Conservation (phyloP, 1,140 invertebrate species). For the Leguminivora glycinivorella region DNA sequence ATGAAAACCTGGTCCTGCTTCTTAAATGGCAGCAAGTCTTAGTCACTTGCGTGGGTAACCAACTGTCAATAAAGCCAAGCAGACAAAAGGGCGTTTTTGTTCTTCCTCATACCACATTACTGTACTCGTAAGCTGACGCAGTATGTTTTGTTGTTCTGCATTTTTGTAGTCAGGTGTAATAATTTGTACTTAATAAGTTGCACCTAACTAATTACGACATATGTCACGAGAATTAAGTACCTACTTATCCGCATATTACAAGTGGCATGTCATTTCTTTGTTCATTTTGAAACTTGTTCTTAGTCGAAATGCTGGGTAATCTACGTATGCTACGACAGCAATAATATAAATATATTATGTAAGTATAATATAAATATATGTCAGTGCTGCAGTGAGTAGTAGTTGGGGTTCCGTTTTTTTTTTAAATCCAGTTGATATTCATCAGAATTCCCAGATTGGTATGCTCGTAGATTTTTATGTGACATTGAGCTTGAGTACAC, state of each 20-base stretch:
- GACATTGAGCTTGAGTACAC: too few species aligned
- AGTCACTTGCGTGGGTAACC: slow-evolving; percentile 8
- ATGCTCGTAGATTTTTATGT: too few species aligned
- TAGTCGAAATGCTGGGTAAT: background rate
- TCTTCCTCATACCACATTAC: background rate
- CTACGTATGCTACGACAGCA: too few species aligned
- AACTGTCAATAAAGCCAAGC: background rate
- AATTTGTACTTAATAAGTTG: background rate
- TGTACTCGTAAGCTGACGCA: background rate
- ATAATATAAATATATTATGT: too few species aligned
- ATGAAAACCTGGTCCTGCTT: background rate
- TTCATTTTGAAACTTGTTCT: background rate
- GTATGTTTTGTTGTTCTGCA: background rate
- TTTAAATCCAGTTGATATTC: too few species aligned
- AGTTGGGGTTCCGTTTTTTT: too few species aligned
- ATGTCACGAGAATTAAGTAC: background rate
- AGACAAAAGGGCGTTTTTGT: slow-evolving; percentile 7
- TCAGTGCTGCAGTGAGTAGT: too few species aligned
- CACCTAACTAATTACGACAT: background rate
- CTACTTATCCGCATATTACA: background rate
- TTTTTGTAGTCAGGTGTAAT: background rate
- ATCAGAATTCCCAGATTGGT: too few species aligned
- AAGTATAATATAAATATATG: too few species aligned
- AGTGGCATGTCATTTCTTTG: background rate
- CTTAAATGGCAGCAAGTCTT: slow-evolving; percentile 2